phyloP scores from a whole-genome alignment of 2,888 invertebrate species.

The Ceraclea dissimilis region DNA sequence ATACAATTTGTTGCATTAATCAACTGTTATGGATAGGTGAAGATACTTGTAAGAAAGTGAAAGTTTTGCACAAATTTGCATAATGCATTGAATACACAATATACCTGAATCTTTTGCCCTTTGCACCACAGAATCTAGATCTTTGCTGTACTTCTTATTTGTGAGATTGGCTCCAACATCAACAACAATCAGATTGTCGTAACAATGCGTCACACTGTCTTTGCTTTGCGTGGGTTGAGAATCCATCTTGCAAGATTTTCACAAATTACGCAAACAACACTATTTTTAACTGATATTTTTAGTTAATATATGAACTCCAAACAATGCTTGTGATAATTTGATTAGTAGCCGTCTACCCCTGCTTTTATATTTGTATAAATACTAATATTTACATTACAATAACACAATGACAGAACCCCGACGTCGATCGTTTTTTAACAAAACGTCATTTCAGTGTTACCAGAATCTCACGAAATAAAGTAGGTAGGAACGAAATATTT shows the following conservation, averaged over 20 bases:
- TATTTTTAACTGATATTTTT: background rate
- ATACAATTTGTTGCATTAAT: no score
- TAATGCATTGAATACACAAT: background rate
- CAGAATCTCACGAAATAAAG: background rate
- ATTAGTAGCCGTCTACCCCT: slow-evolving; percentile 20
- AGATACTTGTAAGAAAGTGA: background rate
- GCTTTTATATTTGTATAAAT: slow-evolving; percentile 9
- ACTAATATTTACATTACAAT: slow-evolving; percentile 21
- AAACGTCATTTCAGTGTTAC: slow-evolving; percentile 6
- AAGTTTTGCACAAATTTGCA: background rate
- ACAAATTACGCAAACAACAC: background rate
- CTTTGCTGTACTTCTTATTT: slow-evolving; percentile 87
- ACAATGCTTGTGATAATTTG: slow-evolving; percentile 12
- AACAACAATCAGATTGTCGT: slow-evolving; percentile 85
- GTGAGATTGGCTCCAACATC: slow-evolving; percentile 91
- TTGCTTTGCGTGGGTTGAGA: slow-evolving; percentile 22
- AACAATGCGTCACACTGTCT: slow-evolving; percentile 70
- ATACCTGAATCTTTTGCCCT: slow-evolving; percentile 87
- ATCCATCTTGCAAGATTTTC: slow-evolving; percentile 12
- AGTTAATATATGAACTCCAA: background rate
- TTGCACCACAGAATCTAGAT: slow-evolving; percentile 85
- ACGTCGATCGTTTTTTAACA: slow-evolving; percentile 13
- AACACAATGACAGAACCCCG: slow-evolving; percentile 12
- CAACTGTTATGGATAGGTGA: background rate
- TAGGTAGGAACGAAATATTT: background rate